phyloP scores from a whole-genome alignment of 1,140 invertebrate genomes.

The Drusus annulatus region DNA sequence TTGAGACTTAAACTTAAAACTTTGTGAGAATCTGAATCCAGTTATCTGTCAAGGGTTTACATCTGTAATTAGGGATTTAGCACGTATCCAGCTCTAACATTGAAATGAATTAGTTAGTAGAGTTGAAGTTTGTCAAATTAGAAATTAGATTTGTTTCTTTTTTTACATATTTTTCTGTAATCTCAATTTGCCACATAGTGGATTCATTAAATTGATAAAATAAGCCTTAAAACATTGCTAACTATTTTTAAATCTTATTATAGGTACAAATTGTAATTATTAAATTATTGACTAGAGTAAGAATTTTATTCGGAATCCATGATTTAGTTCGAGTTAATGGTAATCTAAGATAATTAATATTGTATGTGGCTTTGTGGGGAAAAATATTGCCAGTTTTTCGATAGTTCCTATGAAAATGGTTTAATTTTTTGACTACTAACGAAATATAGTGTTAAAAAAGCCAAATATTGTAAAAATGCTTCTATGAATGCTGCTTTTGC shows the following conservation, averaged over 20 bases:
- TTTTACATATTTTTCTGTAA: conserved; percentile 14
- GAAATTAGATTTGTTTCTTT: background rate
- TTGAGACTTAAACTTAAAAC: too few species aligned
- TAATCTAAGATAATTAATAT: background rate
- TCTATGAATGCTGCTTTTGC: too few species aligned
- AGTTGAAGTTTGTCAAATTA: conserved; percentile 13
- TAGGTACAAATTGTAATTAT: too few species aligned
- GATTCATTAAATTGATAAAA: conserved; percentile 15
- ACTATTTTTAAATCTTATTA: conserved; percentile 8
- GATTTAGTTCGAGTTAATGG: too few species aligned
- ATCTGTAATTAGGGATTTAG: conserved; percentile 1
- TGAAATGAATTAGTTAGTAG: conserved; percentile 13
- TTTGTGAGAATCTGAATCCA: too few species aligned
- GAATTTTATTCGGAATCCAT: too few species aligned
- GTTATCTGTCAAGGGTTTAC: too few species aligned
- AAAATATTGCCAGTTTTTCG: conserved; percentile 13
- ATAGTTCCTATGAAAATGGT: conserved; percentile 3
- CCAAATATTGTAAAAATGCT: conserved; percentile 1
- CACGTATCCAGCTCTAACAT: background rate
- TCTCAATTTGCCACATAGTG: conserved; percentile 37
- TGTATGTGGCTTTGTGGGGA: conserved; percentile 18
- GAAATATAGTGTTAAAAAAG: background rate
- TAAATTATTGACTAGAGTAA: background rate
- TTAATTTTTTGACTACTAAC: background rate
- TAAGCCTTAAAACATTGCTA: conserved; percentile 38